These are phyloP conservation scores for Aeoliscus strigatus DNA, from an alignment of 2,797 vertebrate genomes.

Conservation along the genomic window DNA sequence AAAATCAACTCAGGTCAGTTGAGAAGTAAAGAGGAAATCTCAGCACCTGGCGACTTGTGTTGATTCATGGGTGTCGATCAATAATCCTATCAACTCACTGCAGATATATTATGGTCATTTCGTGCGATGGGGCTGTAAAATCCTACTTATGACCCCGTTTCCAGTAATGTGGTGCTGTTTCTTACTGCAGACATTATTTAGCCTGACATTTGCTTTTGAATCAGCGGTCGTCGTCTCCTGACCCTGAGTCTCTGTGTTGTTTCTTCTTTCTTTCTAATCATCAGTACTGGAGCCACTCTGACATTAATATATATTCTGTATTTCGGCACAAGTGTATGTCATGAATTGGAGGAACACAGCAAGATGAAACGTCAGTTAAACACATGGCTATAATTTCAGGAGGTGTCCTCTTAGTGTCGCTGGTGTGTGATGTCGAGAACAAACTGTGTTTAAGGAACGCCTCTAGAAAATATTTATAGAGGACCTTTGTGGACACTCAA, in stretches of 20 bases:
- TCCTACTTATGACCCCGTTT: conserved; percentile 54
- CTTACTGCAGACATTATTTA: conserved; percentile 56
- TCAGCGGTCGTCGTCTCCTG: conserved; percentile 17
- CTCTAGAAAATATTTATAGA: too few relatives aligned
- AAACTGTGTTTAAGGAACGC: too few relatives aligned
- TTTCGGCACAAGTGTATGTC: conserved; percentile 4
- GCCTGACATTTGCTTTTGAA: conserved; percentile 41
- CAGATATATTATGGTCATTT: conserved; percentile 62
- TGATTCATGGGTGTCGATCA: conserved; percentile 55
- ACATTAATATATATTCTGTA: background rate
- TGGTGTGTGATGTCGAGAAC: too few relatives aligned
- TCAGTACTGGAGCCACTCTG: background rate
- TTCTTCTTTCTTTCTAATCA: conserved; percentile 12
- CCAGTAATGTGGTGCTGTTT: conserved; percentile 52
- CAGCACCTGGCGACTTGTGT: conserved; percentile 47
- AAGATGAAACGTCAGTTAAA: too few relatives aligned
- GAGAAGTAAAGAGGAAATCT: conserved; percentile 34
- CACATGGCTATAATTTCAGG: too few relatives aligned
- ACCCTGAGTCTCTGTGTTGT: conserved; percentile 35
- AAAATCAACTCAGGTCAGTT: conserved; percentile 20
- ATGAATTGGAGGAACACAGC: background rate
- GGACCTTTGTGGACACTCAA: too few relatives aligned
- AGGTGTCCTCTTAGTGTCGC: too few relatives aligned
- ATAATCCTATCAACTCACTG: conserved; percentile 47
- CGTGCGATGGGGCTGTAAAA: conserved; percentile 49